Base-by-base conservation (phyloP, 2,888 invertebrate genomes). In the Leptogaster cylindrica region DNA sequence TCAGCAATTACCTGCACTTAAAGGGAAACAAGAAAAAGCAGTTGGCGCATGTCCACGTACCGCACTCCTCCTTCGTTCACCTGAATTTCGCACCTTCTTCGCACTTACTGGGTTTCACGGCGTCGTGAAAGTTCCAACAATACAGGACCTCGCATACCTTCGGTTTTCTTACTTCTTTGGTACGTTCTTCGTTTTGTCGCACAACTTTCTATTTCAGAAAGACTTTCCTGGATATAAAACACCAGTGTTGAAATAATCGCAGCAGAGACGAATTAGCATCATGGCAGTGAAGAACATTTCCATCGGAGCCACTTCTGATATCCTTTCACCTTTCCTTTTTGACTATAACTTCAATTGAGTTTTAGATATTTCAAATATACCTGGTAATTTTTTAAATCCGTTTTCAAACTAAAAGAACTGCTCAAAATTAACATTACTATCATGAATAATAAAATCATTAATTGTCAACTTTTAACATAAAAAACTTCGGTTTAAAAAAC, bases 121-220 rank as follows among this genome's bases (percentile, higher is more conserved):
- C 8, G 16, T 33, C 33, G 33, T 20, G 52, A 52, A 52, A 52
- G 18, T 2, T 20, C 16, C 31, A 25, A 31, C 31, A 31, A 33
- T 5, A 23, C 16, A 25, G 4, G 31, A 16, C 14, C 18, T 16
- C 3, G 52, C 18, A 31, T 31, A 16, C 20, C 18, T 31, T 33
- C 16, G 2, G 46, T 12, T 46, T 2, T 20, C 20, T 23, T 10
- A 44, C 20, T 51, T 51, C 28, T 8, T 12, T 31, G 18, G 10
- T 18, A 31, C 16, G 33, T 7, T 33, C 6, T 6, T 27, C 16
- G 7, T 12, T 52, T 52, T 44, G 31, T 52, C 33, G 28, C 31
- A 31, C 31, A 10, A 52, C 52, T 52, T 52, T 52, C 52, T 52
- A 52, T 52, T 52, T 52, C 52, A 52, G 18, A 33, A 39, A 39